A percentile compares a stretch with the other conserved stretches of the same genome.
phyloP scores from a whole-genome alignment of 2,113 vertebrate genomes.

The Microcebus ravelobensis region DNA sequence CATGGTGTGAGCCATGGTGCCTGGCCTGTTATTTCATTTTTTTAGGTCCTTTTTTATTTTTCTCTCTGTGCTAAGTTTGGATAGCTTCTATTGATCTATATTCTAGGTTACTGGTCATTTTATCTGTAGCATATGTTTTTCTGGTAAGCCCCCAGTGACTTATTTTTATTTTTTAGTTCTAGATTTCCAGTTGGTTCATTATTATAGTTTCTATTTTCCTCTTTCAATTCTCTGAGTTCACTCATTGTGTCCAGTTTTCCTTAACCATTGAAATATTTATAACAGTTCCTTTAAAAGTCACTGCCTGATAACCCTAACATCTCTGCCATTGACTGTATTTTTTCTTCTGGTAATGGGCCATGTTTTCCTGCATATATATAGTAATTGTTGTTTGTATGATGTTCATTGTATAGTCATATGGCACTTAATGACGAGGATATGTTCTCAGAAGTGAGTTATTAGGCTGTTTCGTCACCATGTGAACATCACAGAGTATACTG shows the following conservation, averaged over 20 bases:
- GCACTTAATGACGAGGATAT: background rate
- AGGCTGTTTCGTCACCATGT: too few species aligned
- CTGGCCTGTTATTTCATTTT: background rate
- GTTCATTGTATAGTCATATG: background rate
- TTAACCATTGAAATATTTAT: background rate
- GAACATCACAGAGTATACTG: too few species aligned
- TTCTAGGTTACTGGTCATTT: background rate
- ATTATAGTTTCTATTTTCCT: background rate
- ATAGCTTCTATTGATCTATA: background rate
- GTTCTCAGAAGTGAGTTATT: too few species aligned
- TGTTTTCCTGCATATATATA: background rate
- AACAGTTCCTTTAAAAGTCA: background rate
- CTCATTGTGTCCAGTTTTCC: background rate
- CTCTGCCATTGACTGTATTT: background rate
- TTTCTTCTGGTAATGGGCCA: background rate
- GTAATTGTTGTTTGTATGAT: background rate
- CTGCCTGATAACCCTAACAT: background rate
- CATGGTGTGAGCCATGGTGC: too few species aligned
- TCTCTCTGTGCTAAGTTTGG: background rate
- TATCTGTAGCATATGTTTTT: background rate
- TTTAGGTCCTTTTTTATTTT: background rate
- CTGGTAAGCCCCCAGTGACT: background rate
- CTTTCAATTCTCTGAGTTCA: background rate
- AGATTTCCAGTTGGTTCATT: background rate
- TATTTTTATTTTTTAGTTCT: background rate